Conservation (phyloP, 35 echinoderm and acorn worm genomes). For the Heliocidaris tuberculata region DNA sequence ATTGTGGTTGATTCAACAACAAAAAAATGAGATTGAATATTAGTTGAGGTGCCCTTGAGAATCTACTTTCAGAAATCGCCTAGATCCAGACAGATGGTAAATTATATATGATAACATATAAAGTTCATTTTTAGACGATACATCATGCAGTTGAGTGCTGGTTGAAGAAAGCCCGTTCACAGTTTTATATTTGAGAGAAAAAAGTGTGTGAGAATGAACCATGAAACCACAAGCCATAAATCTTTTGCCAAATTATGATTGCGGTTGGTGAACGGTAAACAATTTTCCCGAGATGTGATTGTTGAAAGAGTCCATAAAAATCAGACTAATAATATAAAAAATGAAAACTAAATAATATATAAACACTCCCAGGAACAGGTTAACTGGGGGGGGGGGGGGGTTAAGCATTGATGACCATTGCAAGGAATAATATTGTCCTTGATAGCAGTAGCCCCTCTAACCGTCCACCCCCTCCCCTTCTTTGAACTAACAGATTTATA, state of each 20-base stretch:
- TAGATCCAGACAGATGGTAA: too few species aligned
- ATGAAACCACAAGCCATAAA: neutral
- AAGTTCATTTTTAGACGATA: too few species aligned
- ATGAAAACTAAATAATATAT: neutral
- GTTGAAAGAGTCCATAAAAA: neutral
- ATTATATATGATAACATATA: too few species aligned
- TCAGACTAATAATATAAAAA: neutral
- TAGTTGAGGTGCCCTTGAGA: too few species aligned
- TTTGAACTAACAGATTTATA: too few species aligned
- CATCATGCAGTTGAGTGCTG: too few species aligned
- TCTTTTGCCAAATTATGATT: neutral
- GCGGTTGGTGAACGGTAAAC: neutral
- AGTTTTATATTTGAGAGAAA: neutral
- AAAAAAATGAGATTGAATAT: too few species aligned
- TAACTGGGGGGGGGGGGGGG: neutral
- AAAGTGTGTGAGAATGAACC: neutral
- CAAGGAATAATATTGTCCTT: neutral
- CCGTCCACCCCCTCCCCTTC: too few species aligned
- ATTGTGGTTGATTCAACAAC: too few species aligned
- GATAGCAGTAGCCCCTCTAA: too few species aligned
- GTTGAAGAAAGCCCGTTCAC: neutral
- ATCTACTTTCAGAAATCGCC: too few species aligned
- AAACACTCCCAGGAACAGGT: neutral
- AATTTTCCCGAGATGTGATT: neutral
- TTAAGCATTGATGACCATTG: neutral